Base-by-base conservation (phyloP, 2,113 vertebrate genomes). In the Oryzias woworae region DNA sequence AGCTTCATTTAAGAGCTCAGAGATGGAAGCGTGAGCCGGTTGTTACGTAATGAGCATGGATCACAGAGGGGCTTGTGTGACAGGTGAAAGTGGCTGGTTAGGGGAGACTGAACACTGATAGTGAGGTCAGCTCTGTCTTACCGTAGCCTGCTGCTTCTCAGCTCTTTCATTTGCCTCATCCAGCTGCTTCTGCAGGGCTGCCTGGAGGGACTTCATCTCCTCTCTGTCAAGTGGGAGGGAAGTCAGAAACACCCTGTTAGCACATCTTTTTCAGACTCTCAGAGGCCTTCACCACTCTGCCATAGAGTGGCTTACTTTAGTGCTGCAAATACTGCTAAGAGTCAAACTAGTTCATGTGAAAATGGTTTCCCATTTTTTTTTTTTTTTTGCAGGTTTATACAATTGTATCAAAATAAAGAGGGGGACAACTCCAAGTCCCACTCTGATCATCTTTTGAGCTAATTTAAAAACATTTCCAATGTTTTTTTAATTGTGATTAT, bases 131-230 rank as follows among this genome's bases (percentile, higher is more conserved):
- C 28, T 43, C 47, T 55, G 66, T 93, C 95, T 97, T 90, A 99
- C 96, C 0, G 95, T 98, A 65, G 96, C 95, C 85, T 97, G 94
- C 80, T 98, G 96, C 82, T 99, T 98, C 83, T 98, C 95, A 6
- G 95, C 95, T 86, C 91, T 94, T 88, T 96, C 95, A 43, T 93
- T 83, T 66, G 95, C 94, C 82, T 97, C 96, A 80, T 97, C 96
- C 89, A 98, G 94, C 83, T 98, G 96, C 89, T 96, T 98, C 89
- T 96, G 95, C 90, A 99, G 91, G 77, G 95, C 90, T 66, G 94
- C 92, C 92, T 99, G 96, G 72, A 99, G 94, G 81, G 94, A 94
- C 90, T 95, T 98, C 94, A 98, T 96, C 93, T 98, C 95, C 89
- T 98, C 94, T 90, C 97, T 99, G 89, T 80, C 62, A 78, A 74